Conservation (phyloP, 2,797 vertebrate species). For the Microtus californicus region DNA sequence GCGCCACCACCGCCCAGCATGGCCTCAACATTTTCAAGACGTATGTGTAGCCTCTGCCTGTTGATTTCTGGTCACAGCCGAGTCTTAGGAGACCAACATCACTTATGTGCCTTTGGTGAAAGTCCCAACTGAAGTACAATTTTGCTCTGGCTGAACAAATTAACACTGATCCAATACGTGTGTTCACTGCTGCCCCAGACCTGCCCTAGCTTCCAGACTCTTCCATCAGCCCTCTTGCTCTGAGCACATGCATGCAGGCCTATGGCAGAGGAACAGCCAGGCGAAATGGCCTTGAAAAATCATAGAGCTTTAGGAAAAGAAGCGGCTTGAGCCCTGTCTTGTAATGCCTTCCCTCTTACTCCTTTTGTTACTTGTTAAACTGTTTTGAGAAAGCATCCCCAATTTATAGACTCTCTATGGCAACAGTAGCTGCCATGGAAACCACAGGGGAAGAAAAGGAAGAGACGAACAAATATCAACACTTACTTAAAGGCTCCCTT, state of each 20-base stretch:
- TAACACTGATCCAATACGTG: background rate
- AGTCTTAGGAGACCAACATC: background rate
- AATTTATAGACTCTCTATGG: conserved; percentile 18
- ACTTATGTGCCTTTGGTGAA: background rate
- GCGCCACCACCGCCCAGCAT: too few species aligned
- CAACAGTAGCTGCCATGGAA: conserved; percentile 25
- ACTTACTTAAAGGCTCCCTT: background rate
- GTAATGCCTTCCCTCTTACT: conserved; percentile 12
- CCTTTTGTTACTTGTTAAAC: background rate
- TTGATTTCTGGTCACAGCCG: background rate
- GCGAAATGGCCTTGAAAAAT: background rate
- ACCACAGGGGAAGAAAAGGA: background rate
- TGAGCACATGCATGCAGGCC: background rate
- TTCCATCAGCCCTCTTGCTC: background rate
- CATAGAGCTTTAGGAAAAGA: background rate
- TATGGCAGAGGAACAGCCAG: background rate
- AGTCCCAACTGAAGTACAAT: background rate
- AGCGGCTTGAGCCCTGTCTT: background rate
- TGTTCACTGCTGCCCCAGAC: background rate
- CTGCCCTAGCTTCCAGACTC: background rate
- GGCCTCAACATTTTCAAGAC: background rate
- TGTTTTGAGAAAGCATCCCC: background rate
- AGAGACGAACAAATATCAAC: background rate
- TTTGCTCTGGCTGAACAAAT: background rate
- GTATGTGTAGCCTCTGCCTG: background rate